Percentiles rank a stretch among this genome's conserved stretches.
Conservation (phyloP, 35 echinoderm and acorn worm species). For the Ophioderma brevispina region DNA sequence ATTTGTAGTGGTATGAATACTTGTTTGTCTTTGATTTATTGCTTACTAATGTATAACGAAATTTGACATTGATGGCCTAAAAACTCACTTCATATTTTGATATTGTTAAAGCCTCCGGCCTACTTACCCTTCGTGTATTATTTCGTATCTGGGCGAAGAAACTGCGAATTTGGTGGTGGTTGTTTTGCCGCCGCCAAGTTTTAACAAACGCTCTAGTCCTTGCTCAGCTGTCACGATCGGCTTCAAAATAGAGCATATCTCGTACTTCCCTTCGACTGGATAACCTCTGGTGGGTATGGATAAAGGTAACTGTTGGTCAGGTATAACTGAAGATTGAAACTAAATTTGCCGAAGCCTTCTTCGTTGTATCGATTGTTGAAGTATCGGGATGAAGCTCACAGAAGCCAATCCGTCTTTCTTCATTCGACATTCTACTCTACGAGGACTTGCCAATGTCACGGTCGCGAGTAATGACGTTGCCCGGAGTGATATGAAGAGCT, state of each 20-base stretch:
- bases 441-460: neutral
- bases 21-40: no score
- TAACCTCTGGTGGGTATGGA: neutral
- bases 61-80: no score
- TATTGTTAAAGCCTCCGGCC: no score
- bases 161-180: neutral
- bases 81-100: no score
- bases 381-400: neutral
- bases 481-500: neutral
- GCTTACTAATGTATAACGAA: no score
- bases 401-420: neutral
- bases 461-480: neutral
- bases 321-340: neutral
- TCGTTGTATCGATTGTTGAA: neutral
- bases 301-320: neutral
- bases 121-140: neutral
- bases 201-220: slow-evolving; percentile 3
- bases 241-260: slow-evolving; percentile 3
- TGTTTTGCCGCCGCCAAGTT: neutral
- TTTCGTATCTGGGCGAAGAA: neutral
- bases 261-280: neutral
- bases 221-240: neutral
- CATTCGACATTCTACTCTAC: neutral
- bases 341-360: neutral
- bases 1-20: no score